Evolutionary conservation across 2,113 vertebrate genomes (phyloP).

Genomic region (Pipra filicauda): DNA sequence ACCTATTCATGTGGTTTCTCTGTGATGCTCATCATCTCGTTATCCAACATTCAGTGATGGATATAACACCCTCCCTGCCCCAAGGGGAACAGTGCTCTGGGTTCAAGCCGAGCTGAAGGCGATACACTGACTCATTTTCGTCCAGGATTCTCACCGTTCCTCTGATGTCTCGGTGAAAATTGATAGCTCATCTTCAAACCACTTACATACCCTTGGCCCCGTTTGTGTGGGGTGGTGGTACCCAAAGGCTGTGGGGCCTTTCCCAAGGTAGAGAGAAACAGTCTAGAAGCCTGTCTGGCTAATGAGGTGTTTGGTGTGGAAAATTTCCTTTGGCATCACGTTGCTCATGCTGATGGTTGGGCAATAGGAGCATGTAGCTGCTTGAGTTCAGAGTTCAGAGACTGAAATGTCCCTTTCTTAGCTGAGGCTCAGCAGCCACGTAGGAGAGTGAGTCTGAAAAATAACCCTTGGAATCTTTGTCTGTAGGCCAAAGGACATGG

Average conservation of each 20-base stretch:
- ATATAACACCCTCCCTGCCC: neutral
- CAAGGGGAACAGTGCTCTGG: neutral
- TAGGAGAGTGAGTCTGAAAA: neutral
- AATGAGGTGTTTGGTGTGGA: neutral
- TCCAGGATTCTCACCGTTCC: neutral
- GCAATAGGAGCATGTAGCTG: neutral
- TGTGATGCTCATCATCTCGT: neutral
- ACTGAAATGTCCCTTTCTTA: neutral
- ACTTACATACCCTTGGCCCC: neutral
- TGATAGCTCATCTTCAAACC: neutral
- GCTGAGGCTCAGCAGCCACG: neutral
- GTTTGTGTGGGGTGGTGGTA: neutral
- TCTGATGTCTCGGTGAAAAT: neutral
- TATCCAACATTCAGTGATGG: neutral
- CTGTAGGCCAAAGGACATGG: neutral
- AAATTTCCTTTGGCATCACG: neutral
- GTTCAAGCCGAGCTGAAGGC: neutral
- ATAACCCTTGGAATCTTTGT: neutral
- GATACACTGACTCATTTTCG: neutral
- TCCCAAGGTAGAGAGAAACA: neutral
- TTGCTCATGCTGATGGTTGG: accelerated
- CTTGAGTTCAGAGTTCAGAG: neutral
- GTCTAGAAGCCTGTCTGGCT: neutral
- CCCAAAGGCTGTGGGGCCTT: neutral
- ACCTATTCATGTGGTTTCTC: slow-evolving; percentile 6